Evolutionary conservation across 2,113 vertebrate genomes (phyloP).

Genomic region (Alces alces): DNA sequence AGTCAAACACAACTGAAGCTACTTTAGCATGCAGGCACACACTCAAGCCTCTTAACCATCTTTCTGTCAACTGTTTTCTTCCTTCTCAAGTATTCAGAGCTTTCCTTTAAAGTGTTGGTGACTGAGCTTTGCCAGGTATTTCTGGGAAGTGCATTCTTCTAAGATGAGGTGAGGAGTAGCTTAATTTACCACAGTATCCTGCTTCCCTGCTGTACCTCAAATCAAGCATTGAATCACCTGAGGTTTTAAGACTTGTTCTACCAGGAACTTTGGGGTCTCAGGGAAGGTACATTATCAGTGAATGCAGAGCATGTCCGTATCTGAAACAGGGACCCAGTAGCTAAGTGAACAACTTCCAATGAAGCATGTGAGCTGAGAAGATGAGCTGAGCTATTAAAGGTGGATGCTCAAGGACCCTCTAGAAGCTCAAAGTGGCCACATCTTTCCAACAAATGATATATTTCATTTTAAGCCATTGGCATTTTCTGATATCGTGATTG

Average conservation of each 20-base stretch:
- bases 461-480: background rate
- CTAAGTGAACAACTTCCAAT: background rate
- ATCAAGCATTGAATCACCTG: background rate
- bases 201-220: background rate
- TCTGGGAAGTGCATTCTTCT: background rate
- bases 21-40: background rate
- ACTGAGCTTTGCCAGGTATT: background rate
- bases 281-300: background rate
- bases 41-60: background rate
- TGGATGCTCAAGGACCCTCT: background rate
- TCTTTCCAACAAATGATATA: background rate
- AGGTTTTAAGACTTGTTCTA: background rate
- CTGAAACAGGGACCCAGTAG: background rate
- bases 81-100: background rate
- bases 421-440: background rate
- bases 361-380: background rate
- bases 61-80: background rate
- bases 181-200: background rate
- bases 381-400: background rate
- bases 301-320: background rate
- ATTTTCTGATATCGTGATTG: background rate
- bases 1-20: background rate
- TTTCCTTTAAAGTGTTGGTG: background rate
- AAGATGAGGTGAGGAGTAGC: background rate
- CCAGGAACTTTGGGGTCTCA: background rate